phyloP scores from a whole-genome alignment of 1,140 invertebrate species.

The Drosophila nebulosa region DNA sequence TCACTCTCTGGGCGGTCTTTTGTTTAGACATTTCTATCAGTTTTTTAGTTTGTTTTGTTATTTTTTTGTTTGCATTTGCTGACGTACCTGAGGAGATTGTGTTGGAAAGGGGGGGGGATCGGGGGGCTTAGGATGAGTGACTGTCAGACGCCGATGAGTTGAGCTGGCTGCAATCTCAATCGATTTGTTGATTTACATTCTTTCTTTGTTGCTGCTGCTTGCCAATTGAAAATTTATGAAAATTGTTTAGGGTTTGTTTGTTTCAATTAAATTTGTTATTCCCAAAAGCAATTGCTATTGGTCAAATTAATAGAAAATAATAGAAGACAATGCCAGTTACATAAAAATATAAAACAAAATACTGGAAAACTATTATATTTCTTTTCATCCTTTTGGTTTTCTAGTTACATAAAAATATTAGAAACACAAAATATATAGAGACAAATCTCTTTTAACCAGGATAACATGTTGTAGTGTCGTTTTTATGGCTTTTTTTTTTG shows the following conservation, averaged over 20 bases:
- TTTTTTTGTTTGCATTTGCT: conserved; percentile 39
- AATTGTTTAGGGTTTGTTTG: neutral
- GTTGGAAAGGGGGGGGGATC: conserved; percentile 21
- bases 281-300: too few species aligned
- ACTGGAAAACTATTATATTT: too few species aligned
- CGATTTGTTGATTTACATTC: conserved; percentile 34
- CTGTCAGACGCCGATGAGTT: conserved; percentile 11
- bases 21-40: conserved; percentile 64
- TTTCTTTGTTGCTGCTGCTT: neutral
- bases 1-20: conserved; percentile 43
- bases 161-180: conserved; percentile 23
- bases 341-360: too few species aligned
- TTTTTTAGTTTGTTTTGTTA: neutral
- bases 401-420: too few species aligned
- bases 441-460: too few species aligned
- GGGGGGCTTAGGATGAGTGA: neutral
- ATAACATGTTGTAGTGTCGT: too few species aligned
- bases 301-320: too few species aligned
- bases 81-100: conserved; percentile 30
- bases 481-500: too few species aligned
- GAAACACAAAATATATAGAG: too few species aligned
- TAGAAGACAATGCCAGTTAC: too few species aligned
- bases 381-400: too few species aligned
- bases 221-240: conserved; percentile 58
- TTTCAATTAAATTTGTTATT: conserved; percentile 41